A percentile compares a stretch with the other conserved stretches of the same genome.
phyloP scores from a whole-genome alignment of 2,888 invertebrate genomes.

The Carabus problematicus region DNA sequence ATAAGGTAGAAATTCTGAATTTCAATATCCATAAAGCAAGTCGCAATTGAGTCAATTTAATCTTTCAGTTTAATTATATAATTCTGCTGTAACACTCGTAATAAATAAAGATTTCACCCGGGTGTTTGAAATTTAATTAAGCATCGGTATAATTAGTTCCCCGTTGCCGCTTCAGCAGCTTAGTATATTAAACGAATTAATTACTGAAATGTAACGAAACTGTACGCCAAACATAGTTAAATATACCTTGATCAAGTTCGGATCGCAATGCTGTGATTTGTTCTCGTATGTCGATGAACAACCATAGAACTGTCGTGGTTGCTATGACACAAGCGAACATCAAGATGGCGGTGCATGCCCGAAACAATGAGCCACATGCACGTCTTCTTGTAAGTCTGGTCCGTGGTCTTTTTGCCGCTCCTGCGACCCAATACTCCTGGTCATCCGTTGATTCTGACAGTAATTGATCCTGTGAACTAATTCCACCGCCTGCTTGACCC shows the following conservation, averaged over 20 bases:
- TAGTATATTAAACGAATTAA: too few relatives aligned
- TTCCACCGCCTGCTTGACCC: constrained; percentile 56
- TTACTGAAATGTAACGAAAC: too few relatives aligned
- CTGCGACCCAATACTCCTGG: constrained; percentile 56
- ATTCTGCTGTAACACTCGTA: too few relatives aligned
- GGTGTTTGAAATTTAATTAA: too few relatives aligned
- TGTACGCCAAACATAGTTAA: constrained; percentile 7
- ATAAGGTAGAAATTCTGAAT: too few relatives aligned
- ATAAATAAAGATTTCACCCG: too few relatives aligned
- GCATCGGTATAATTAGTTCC: too few relatives aligned
- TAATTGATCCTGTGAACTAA: constrained; percentile 66
- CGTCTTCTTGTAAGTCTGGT: constrained; percentile 45
- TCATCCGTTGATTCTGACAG: constrained; percentile 70
- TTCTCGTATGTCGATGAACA: constrained; percentile 72
- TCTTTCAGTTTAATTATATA: too few relatives aligned
- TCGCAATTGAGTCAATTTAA: too few relatives aligned
- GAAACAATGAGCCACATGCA: constrained; percentile 62
- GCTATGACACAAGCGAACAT: constrained; percentile 70
- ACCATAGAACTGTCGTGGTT: constrained; percentile 71
- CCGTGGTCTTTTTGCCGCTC: constrained; percentile 50
- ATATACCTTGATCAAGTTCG: constrained; percentile 72
- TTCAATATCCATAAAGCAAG: too few relatives aligned
- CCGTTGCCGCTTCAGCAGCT: too few relatives aligned
- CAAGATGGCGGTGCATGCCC: constrained; percentile 67
- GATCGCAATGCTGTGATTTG: constrained; percentile 70